Base-by-base conservation (phyloP, 2,888 invertebrate genomes). In the Tortrix viridana region DNA sequence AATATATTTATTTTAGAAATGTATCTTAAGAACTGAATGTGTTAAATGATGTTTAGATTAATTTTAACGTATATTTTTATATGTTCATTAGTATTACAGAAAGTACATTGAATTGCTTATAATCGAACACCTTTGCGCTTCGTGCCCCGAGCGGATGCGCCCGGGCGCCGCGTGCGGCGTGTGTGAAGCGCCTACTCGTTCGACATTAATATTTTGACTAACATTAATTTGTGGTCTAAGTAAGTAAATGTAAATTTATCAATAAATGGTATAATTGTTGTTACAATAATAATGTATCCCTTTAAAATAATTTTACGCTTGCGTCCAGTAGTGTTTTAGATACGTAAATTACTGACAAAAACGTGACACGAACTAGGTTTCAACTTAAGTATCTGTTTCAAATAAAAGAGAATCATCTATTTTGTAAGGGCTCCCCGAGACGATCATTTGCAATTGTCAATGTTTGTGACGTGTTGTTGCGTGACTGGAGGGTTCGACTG, bases 61-160 rank as follows among this genome's bases (percentile, higher is more conserved):
- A 84, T 87, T 81, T 80, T 79, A 86, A 88, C 85, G 84, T 88
- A 88, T 88, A 89, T 89, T 89, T 89, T 88, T 88, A 88, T 89
- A 89, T 85, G 76, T 85, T 88, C 86, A 86, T 89, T 89, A 86
- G 82, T 86, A 88, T 88, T 85, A 84, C 81, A 79, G 79, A 78
- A 70, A 76, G 74, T 80, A 80, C 76, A 80, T 74, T 79, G 76
- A 75, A 80, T 79, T 77, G 68, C 69, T 67, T 79, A 79, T 72
- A 77, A 77, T 79, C 76, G 70, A 71, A 55, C 22, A 14, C 50
- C 22, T 52, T 56, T 9, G 12, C 32, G 12, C 6, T 26, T 4
- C 7, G 7, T 7, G 26, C 6, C 26, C 26, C 6, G 7, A 9
- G 32, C 32, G 12, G 32, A 32, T 12, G 5, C 32, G 32, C 3